Evolutionary conservation across 2,797 vertebrate species (phyloP), one percentile per base, ranked within the genome.

Genomic region (Clamator glandarius): DNA sequence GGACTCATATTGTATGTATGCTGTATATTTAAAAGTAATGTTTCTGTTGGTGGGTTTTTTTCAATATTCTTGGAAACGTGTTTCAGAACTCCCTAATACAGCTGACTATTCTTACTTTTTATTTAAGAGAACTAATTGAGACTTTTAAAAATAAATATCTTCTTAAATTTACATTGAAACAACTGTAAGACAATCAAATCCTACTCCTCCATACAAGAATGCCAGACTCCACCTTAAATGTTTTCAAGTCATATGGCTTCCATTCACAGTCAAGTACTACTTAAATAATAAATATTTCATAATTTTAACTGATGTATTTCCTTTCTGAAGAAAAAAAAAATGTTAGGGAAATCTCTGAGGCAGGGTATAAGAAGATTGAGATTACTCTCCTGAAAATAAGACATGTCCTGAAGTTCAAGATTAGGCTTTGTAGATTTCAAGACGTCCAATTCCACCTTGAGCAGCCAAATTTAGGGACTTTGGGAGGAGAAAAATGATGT

Each of bases 361-460:
- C 13, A 91, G 80, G 85, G 7, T 15, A 14, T 36, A 72, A 84
- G 55, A 92, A 92, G 33, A 92, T 55, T 78, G 10, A 25, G 63
- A 86, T 50, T 93, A 90, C 26, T 90, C 96, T 87, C 68, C 67
- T 92, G 84, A 95, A 95, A 97, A 92, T 69, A 78, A 94, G 31
- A 68, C 67, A 92, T 77, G 59, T 68, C 70, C 52, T 86, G 57
- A 92, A 92, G 77, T 93, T 96, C 64, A 76, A 94, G 95, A 54
- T 69, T 87, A 86, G 66, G 58, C 72, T 94, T 92, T 97, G 92
- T 94, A 79, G 84, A 95, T 95, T 95, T 97, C 90, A 96, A 55
- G 25, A 95, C 91, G 89, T 96, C 81, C 54, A 96, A 62, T 84
- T 84, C 76, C 58, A 83, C 64, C 64, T 96, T 94, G 89, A 95